A percentile compares a stretch with the other conserved stretches of the same genome.
These are phyloP conservation scores for Drosophila anceps DNA, from an alignment of 2,888 invertebrate species.

Conservation along the genomic window DNA sequence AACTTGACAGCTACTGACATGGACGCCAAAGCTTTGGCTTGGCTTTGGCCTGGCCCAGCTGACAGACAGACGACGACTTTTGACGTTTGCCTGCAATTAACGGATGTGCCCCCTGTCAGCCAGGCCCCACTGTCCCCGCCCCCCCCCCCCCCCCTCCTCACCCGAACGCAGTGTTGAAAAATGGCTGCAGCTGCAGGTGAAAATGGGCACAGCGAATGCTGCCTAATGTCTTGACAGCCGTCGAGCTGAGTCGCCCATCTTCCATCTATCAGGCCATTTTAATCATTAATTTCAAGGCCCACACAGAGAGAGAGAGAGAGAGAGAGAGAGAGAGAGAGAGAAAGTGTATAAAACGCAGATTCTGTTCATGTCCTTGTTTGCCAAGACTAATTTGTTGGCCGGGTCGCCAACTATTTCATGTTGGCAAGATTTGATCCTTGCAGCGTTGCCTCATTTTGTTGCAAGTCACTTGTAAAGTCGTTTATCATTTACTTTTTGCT, in stretches of 20 bases:
- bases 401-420: constrained; percentile 45
- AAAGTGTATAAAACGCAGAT: neutral
- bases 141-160: neutral
- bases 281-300: constrained; percentile 83
- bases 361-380: constrained; percentile 60
- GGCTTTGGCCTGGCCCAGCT: constrained; percentile 61
- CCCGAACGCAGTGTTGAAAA: constrained; percentile 80
- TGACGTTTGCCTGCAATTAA: constrained; percentile 84
- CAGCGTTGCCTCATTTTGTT: constrained; percentile 61
- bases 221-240: constrained; percentile 76
- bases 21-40: constrained; percentile 58
- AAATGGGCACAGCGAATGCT: constrained; percentile 70
- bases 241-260: constrained; percentile 33
- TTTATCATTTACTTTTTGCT: constrained; percentile 82
- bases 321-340: neutral
- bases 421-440: constrained; percentile 60
- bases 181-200: constrained; percentile 70
- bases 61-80: constrained; percentile 82
- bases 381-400: constrained; percentile 71
- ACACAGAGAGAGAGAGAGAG: constrained; percentile 49
- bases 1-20: constrained; percentile 75
- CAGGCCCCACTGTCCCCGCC: neutral
- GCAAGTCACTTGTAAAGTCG: constrained; percentile 85
- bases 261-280: constrained; percentile 70
- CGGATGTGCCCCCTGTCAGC: constrained; percentile 57